A percentile compares a stretch with the other conserved stretches of the same genome.
Evolutionary conservation across 2,797 vertebrate genomes (phyloP).

Genomic region (Pipistrellus pygmaeus): DNA sequence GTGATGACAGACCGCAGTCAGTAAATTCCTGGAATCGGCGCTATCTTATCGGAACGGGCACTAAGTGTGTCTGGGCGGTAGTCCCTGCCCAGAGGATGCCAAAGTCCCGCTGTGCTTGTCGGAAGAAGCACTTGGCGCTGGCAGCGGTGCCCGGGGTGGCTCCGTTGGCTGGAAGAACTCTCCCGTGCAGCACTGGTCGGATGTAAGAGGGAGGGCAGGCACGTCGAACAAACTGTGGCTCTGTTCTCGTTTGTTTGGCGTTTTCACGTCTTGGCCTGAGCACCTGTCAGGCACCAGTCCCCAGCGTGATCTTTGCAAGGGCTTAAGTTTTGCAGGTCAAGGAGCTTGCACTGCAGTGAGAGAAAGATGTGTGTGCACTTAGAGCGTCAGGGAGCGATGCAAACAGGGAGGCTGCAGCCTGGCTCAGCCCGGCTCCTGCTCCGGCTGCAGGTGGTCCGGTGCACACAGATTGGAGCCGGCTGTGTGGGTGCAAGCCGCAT

Average conservation of each 20-base stretch:
- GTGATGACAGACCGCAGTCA: background rate
- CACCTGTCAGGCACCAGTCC: background rate
- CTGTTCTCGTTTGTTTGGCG: background rate
- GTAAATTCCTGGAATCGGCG: background rate
- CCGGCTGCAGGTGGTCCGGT: background rate
- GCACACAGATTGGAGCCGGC: background rate
- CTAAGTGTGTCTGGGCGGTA: background rate
- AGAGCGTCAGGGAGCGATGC: background rate
- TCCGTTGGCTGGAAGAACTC: background rate
- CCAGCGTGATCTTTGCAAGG: background rate
- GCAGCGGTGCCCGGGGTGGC: background rate
- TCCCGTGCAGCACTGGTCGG: background rate
- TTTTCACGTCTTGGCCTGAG: constrained; percentile 8
- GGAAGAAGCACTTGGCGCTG: background rate
- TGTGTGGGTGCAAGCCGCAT: background rate
- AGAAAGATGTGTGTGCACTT: background rate
- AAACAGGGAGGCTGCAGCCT: background rate
- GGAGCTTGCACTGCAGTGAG: background rate
- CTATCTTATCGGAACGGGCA: constrained; percentile 54
- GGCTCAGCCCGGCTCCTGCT: background rate
- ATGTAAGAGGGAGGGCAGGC: background rate
- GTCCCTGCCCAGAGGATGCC: background rate
- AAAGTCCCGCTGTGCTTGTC: constrained; percentile 1
- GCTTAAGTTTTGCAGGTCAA: background rate
- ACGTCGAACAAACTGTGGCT: background rate